phyloP scores from a whole-genome alignment of 1,140 invertebrate genomes.

The Drosophila persimilis region DNA sequence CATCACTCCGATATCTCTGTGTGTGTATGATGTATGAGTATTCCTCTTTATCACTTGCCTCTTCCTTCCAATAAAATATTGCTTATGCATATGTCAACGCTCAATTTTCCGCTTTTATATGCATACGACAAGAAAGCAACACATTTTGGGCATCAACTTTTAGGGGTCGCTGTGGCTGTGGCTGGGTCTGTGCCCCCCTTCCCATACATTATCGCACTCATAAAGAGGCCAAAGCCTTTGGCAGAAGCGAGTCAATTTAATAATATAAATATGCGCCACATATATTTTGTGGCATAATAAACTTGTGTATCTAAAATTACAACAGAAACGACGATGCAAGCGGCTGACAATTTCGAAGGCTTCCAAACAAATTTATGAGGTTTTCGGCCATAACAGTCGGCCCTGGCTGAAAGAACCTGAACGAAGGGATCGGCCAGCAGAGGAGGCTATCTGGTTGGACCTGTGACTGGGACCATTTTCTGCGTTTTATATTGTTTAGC shows the following conservation, averaged over 20 bases:
- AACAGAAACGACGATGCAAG: slow-evolving; percentile 53
- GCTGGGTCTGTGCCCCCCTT: not conserved
- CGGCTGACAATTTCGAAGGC: slow-evolving; percentile 68
- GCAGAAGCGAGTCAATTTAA: slow-evolving; percentile 65
- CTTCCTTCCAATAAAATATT: slow-evolving; percentile 31
- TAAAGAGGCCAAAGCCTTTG: slow-evolving; percentile 41
- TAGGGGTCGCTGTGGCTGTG: slow-evolving; percentile 14
- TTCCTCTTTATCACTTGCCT: slow-evolving; percentile 49
- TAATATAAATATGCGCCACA: slow-evolving; percentile 77
- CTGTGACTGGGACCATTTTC: slow-evolving; percentile 31
- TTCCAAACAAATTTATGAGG: slow-evolving; percentile 76
- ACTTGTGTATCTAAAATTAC: slow-evolving; percentile 81
- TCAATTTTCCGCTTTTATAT: slow-evolving; percentile 64
- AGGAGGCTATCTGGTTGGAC: not conserved
- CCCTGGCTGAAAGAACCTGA: slow-evolving; percentile 4
- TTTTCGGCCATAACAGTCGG: slow-evolving; percentile 39
- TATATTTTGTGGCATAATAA: slow-evolving; percentile 80
- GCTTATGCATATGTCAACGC: slow-evolving; percentile 37
- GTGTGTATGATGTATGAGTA: slow-evolving; percentile 10
- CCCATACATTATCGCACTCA: slow-evolving; percentile 64
- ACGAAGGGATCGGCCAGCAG: not conserved
- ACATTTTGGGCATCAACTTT: slow-evolving; percentile 43
- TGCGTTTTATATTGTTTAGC: slow-evolving; percentile 76
- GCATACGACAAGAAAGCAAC: slow-evolving; percentile 25
- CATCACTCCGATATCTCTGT: no score